Evolutionary conservation across 2,797 vertebrate genomes (phyloP).

Genomic region (Microhierax caerulescens): DNA sequence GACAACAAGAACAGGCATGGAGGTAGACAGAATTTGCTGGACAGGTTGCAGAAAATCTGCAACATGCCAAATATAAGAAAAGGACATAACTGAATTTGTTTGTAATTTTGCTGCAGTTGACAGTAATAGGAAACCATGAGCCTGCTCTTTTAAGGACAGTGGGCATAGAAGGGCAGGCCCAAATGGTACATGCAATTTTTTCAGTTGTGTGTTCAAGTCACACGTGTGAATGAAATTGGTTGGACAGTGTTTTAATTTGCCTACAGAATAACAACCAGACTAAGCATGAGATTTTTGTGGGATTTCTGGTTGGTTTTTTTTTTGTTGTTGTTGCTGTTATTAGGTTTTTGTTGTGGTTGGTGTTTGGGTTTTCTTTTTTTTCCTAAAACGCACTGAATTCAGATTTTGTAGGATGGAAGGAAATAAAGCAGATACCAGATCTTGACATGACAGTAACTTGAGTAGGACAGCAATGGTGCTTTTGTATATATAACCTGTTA

Average conservation of each 20-base stretch:
- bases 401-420: not conserved
- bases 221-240: not conserved
- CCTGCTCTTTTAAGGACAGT: not conserved
- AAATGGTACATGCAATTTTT: not conserved
- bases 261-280: not conserved
- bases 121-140: not conserved
- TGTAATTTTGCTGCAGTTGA: not conserved
- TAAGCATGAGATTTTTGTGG: not conserved
- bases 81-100: not conserved
- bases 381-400: not conserved
- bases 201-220: not conserved
- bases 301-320: not conserved
- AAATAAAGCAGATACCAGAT: not conserved
- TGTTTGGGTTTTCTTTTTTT: not conserved
- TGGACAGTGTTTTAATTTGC: not conserved
- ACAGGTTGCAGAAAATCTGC: not conserved
- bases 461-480: not conserved
- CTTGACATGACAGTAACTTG: rapidly evolving
- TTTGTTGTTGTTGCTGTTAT: not conserved
- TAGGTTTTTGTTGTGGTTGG: too few relatives aligned
- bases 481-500: not conserved
- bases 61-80: not conserved
- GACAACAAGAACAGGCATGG: not conserved
- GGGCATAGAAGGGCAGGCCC: not conserved
- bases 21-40: not conserved